Evolutionary conservation across 2,113 vertebrate species (phyloP), one percentile per base, ranked within the genome.

Genomic region (Uria aalge): DNA sequence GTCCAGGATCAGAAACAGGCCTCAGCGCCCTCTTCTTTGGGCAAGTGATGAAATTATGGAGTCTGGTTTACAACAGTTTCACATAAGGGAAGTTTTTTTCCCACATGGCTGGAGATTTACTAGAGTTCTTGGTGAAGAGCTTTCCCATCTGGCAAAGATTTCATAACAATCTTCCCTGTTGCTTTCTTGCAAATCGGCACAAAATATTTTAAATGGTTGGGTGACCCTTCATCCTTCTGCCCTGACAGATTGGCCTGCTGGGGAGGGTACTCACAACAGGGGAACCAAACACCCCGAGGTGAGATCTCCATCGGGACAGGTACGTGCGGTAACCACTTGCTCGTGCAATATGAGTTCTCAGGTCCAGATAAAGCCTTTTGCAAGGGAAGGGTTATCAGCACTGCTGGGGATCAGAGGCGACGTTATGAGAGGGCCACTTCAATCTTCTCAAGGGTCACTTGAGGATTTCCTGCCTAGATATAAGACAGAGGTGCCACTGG

Each of bases 121-220:
- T 81, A 24, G 47, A 67, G 29, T 48, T 89, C 56, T 68, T 78
- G 55, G 56, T 63, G 84, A 84, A 83, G 80, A 91, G 48, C 34
- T 92, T 92, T 92, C 52, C 60, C 66, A 82, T 63, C 40, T 81
- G 73, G 86, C 56, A 96, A 62, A 81, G 68, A 94, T 55, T 88
- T 86, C 26, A 8, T 55, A 60, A 63, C 14, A 38, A 23, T 59
- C 41, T n/a, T 63, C 50, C 38, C 40, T 48, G 16, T 45, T 63
- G n/a, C 72, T 86, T 81, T 94, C 45, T 84, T 84, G 18, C 29
- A 78, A 69, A 81, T 27, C 40, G 47, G 18, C 56, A 78, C 38
- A 74, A 88, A 90, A 79, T 26, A 3, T 56, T 90, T 76, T 47
- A 30, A 73, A 86, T 29, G 3, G 80, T 69, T 64, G 23, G 8